A percentile compares a stretch with the other conserved stretches of the same genome.
These are phyloP conservation scores for Caradrina kadenii DNA, from an alignment of 2,888 invertebrate species.

Conservation along the genomic window DNA sequence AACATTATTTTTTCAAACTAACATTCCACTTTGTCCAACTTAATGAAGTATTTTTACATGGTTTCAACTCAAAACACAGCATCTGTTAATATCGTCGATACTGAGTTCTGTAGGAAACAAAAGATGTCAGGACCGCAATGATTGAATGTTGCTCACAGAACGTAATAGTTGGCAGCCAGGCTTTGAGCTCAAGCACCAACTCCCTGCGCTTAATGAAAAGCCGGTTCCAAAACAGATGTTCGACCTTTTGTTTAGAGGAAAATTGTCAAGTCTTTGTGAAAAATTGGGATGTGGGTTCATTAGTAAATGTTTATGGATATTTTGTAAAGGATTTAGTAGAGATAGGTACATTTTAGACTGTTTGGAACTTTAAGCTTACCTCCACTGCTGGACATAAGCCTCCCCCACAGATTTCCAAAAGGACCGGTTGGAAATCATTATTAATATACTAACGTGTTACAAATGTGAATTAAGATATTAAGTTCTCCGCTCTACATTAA, in stretches of 20 bases:
- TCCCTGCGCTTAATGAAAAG: constrained; percentile 74
- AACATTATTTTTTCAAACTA: no score
- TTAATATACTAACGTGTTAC: no score
- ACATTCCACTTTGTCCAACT: no score
- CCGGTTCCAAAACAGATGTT: constrained; percentile 71
- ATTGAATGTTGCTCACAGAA: constrained; percentile 71
- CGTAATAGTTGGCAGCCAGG: constrained; percentile 72
- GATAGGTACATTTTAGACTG: no score
- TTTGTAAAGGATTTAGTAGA: neutral
- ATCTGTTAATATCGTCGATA: constrained; percentile 37
- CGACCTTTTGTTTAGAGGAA: constrained; percentile 72
- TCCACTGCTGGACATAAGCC: no score
- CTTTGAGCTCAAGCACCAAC: constrained; percentile 68
- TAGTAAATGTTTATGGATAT: constrained; percentile 17
- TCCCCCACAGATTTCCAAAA: no score
- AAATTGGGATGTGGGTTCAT: constrained; percentile 60
- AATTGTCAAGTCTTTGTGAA: constrained; percentile 68
- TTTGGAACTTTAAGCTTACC: no score
- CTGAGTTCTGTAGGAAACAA: constrained; percentile 64
- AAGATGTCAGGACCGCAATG: constrained; percentile 69
- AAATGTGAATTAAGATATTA: no score
- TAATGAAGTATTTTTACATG: neutral
- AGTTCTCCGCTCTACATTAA: no score
- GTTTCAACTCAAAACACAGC: neutral
- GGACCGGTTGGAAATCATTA: no score